A percentile compares a stretch with the other conserved stretches of the same genome.
Evolutionary conservation across 2,888 invertebrate species (phyloP).

Genomic region (Sacculina carcini): DNA sequence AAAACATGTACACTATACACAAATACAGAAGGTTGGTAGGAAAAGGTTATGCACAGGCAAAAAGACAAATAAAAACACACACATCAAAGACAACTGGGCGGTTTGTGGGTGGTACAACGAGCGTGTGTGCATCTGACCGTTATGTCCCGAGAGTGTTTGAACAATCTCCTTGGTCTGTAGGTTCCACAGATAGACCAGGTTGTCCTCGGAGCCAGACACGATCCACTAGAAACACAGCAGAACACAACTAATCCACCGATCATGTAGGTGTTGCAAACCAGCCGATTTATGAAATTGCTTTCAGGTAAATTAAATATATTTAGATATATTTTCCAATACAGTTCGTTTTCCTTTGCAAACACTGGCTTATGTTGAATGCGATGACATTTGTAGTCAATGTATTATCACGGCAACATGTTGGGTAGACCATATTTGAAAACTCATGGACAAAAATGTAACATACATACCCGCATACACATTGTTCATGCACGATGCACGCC

Average conservation of each 20-base stretch:
- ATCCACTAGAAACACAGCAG: constrained; percentile 78
- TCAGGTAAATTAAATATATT: too few relatives aligned
- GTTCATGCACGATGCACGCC: neutral
- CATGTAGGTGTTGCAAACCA: too few relatives aligned
- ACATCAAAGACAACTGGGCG: neutral
- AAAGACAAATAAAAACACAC: neutral
- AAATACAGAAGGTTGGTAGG: neutral
- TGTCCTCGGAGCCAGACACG: constrained; percentile 98
- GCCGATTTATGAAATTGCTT: too few relatives aligned
- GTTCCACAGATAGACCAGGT: constrained; percentile 98
- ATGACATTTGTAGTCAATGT: too few relatives aligned
- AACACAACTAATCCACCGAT: constrained; percentile 7
- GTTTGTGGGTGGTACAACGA: neutral
- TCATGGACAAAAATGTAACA: neutral
- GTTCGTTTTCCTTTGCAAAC: too few relatives aligned
- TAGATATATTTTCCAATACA: too few relatives aligned
- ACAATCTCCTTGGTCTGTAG: constrained; percentile 97
- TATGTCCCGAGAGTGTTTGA: constrained; percentile 79
- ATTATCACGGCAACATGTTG: too few relatives aligned
- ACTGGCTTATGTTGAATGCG: too few relatives aligned
- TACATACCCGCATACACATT: neutral
- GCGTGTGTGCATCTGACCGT: constrained; percentile 7
- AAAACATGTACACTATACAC: neutral
- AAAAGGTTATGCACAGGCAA: neutral
- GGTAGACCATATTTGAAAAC: too few relatives aligned